These are phyloP conservation scores for Pandemis heparana DNA, from an alignment of 2,888 invertebrate genomes.

Conservation along the genomic window DNA sequence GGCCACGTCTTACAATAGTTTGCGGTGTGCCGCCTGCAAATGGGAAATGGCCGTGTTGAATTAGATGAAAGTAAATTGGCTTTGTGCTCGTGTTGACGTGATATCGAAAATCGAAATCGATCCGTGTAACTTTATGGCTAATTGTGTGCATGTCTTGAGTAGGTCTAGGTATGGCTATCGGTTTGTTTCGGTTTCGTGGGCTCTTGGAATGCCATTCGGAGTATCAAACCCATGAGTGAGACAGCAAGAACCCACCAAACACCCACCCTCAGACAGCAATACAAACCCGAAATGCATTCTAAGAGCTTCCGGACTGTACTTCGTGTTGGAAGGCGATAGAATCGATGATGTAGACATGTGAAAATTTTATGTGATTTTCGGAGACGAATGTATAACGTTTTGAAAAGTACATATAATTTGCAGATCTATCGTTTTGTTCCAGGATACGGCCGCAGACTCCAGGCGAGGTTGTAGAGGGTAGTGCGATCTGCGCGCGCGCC, in stretches of 20 bases:
- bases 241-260: no score
- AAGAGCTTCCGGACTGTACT: no score
- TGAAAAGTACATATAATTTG: not conserved
- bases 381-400: no score
- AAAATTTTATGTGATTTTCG: no score
- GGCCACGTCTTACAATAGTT: conserved; percentile 31
- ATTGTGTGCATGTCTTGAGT: not conserved
- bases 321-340: no score
- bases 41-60: conserved; percentile 26
- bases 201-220: no score
- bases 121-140: not conserved
- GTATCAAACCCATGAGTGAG: no score
- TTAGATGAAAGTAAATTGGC: conserved; percentile 27
- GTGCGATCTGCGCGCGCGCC: conserved; percentile 96
- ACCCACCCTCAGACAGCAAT: no score
- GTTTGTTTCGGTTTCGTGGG: no score
- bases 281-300: no score
- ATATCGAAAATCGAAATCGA: not conserved
- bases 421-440: conserved; percentile 45
- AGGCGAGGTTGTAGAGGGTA: conserved; percentile 97
- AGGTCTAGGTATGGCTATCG: not conserved
- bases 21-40: not conserved
- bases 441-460: conserved; percentile 98
- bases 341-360: no score
- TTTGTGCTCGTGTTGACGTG: not conserved